Conservation (phyloP, 2,113 vertebrate species). For the Noturus placidus region DNA sequence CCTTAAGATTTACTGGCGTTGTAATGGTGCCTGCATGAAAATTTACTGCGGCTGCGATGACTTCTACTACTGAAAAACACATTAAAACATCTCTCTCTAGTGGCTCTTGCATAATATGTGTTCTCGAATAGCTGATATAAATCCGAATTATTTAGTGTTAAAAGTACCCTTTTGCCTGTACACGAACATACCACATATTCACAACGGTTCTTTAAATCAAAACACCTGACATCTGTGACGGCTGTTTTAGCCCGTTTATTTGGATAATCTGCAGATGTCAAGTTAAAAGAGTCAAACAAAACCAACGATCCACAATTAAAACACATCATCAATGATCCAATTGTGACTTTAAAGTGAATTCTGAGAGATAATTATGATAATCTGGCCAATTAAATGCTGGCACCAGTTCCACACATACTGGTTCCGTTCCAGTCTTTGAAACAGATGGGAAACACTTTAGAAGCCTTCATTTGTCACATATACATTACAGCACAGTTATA, state of each 20-base stretch:
- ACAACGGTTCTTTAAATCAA: not conserved
- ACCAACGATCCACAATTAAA: not conserved
- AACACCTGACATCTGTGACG: not conserved
- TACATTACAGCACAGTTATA: too few species aligned
- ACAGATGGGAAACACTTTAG: slow-evolving; percentile 44
- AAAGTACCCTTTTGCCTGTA: not conserved
- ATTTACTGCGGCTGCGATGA: not conserved
- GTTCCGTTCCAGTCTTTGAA: slow-evolving; percentile 33
- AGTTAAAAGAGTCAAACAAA: not conserved
- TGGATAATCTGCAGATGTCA: not conserved
- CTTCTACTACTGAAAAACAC: not conserved
- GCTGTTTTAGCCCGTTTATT: not conserved
- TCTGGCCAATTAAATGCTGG: slow-evolving; percentile 30
- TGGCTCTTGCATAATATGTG: not conserved
- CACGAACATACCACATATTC: not conserved
- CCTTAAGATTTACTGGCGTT: not conserved
- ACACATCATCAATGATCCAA: not conserved
- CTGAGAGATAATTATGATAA: slow-evolving; percentile 55
- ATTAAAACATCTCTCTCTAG: not conserved
- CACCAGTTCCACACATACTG: slow-evolving; percentile 46
- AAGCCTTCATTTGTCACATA: too few species aligned
- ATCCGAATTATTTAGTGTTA: not conserved
- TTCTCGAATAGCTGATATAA: not conserved
- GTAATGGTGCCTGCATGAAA: not conserved
- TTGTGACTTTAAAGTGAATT: slow-evolving; percentile 36